Conservation (phyloP, 1,140 invertebrate species). For the Diachasma alloeum region DNA sequence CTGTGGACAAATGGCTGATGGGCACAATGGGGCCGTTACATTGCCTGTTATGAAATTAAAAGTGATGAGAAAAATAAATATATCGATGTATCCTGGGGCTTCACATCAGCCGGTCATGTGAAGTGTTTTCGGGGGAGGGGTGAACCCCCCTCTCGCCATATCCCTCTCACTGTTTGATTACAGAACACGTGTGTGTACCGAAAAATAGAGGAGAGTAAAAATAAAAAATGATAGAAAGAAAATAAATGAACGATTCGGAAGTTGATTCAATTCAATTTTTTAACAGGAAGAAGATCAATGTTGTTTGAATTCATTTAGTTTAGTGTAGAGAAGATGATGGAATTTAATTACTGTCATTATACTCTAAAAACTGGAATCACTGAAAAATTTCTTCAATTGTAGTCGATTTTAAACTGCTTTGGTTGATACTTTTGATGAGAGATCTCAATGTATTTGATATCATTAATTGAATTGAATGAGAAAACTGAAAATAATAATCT, state of each 20-base stretch:
- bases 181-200: not conserved
- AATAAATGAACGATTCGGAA: not conserved
- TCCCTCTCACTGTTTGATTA: not conserved
- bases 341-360: not conserved
- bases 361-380: too few relatives aligned
- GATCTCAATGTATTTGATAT: too few relatives aligned
- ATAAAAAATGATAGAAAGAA: not conserved
- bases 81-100: not conserved
- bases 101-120: not conserved
- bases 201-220: not conserved
- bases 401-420: too few relatives aligned
- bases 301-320: too few relatives aligned
- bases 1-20: not conserved
- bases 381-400: too few relatives aligned
- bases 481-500: too few relatives aligned
- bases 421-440: too few relatives aligned
- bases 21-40: not conserved
- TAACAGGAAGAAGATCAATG: not conserved
- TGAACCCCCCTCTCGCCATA: not conserved
- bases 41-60: not conserved
- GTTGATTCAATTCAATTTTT: not conserved
- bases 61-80: constrained; percentile 5
- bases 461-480: too few relatives aligned
- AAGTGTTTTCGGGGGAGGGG: not conserved
- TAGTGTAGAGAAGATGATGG: too few relatives aligned